phyloP scores from a whole-genome alignment of 2,113 vertebrate species.

The Xerus inauris region DNA sequence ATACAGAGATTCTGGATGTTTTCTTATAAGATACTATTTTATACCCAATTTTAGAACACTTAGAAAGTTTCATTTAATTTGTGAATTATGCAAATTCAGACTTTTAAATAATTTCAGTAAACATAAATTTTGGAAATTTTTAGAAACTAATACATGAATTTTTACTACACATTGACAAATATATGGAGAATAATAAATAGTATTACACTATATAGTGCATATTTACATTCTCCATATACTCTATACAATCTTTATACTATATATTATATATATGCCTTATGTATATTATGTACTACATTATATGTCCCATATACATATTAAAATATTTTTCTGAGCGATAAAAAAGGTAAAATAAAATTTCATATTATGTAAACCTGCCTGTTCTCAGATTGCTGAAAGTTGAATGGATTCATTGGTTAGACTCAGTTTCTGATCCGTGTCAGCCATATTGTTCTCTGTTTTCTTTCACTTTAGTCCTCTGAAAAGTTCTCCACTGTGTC shows the following conservation, averaged over 20 bases:
- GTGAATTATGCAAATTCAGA: constrained; percentile 5
- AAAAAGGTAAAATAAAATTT: not conserved
- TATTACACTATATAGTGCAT: not conserved
- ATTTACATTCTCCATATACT: not conserved
- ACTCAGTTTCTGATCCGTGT: not conserved
- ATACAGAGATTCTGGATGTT: constrained; percentile 55
- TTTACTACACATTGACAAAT: not conserved
- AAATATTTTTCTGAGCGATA: not conserved
- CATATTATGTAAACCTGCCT: not conserved
- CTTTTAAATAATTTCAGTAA: constrained; percentile 5
- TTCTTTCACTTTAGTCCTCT: not conserved
- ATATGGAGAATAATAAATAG: not conserved
- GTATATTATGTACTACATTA: not conserved
- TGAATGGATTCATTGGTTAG: not conserved
- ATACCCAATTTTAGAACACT: constrained; percentile 47
- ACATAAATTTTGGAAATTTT: not conserved
- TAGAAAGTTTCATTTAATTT: not conserved
- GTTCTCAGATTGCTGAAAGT: not conserved
- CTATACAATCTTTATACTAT: not conserved
- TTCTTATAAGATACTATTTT: constrained; percentile 63
- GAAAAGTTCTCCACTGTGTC: not conserved
- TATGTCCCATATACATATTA: not conserved
- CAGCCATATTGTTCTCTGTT: not conserved
- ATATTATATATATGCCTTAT: not conserved
- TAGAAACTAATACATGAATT: not conserved